Conservation (phyloP, 2,888 invertebrate species). For the Hesperia comma region DNA sequence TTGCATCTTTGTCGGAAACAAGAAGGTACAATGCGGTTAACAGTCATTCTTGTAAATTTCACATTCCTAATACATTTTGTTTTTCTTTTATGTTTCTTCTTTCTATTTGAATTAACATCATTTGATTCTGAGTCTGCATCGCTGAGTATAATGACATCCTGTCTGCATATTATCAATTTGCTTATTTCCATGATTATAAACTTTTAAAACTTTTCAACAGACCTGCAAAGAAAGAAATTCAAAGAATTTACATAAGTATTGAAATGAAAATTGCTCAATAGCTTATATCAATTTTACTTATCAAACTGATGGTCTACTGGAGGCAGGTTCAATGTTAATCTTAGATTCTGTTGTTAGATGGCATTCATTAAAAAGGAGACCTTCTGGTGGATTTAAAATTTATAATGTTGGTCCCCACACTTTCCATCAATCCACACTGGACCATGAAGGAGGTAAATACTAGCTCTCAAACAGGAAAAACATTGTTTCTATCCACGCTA, state of each 20-base stretch:
- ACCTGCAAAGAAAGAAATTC: not conserved
- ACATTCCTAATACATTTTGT: constrained; percentile 20
- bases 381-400: too few relatives aligned
- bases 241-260: not conserved
- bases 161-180: constrained; percentile 23
- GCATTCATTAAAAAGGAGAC: too few relatives aligned
- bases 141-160: constrained; percentile 24
- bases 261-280: too few relatives aligned
- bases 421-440: too few relatives aligned
- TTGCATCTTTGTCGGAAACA: constrained; percentile 16
- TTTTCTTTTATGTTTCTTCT: constrained; percentile 20
- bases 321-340: too few relatives aligned
- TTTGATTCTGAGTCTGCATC: constrained; percentile 16
- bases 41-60: constrained; percentile 7
- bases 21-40: constrained; percentile 13
- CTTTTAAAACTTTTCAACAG: not conserved
- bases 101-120: constrained; percentile 2
- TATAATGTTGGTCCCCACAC: too few relatives aligned
- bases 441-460: too few relatives aligned
- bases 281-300: too few relatives aligned
- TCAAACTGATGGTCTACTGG: too few relatives aligned
- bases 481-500: too few relatives aligned
- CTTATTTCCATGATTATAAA: constrained; percentile 7
- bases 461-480: too few relatives aligned
- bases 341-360: too few relatives aligned